A percentile compares a stretch with the other conserved stretches of the same genome.
Evolutionary conservation across 2,888 invertebrate species (phyloP).

Genomic region (Eristalis pertinax): DNA sequence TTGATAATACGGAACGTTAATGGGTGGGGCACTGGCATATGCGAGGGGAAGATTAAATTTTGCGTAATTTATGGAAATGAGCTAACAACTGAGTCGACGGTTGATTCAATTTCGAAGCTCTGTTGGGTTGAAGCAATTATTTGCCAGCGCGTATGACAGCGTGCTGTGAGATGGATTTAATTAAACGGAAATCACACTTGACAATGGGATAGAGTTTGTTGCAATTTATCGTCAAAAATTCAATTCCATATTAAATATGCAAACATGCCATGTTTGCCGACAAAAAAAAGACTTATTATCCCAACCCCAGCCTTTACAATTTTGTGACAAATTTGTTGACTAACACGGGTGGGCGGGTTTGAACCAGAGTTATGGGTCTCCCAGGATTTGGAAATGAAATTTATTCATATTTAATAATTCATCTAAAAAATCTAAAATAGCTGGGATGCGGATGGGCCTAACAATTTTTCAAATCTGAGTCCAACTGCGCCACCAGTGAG

Average conservation of each 20-base stretch:
- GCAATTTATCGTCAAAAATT: background rate
- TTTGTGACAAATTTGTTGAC: too few species aligned
- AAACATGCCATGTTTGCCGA: background rate
- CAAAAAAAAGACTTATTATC: too few species aligned
- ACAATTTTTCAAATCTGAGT: too few species aligned
- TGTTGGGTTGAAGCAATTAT: background rate
- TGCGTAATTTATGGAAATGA: conserved; percentile 17
- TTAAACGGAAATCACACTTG: background rate
- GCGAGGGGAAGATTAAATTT: conserved; percentile 12
- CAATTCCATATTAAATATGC: background rate
- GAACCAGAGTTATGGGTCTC: too few species aligned
- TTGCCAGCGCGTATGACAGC: background rate
- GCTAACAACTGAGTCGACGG: background rate
- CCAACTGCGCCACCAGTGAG: too few species aligned
- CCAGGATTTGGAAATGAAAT: too few species aligned
- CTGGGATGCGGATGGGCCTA: too few species aligned
- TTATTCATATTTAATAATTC: too few species aligned
- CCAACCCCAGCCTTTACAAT: too few species aligned
- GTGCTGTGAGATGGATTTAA: background rate
- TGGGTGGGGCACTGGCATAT: background rate
- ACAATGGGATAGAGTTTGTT: background rate
- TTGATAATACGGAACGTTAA: background rate
- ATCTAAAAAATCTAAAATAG: too few species aligned
- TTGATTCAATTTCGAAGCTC: conserved; percentile 8
- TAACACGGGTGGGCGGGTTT: too few species aligned